phyloP scores from a whole-genome alignment of 2,888 invertebrate genomes.

The Lamellibrachia columna region DNA sequence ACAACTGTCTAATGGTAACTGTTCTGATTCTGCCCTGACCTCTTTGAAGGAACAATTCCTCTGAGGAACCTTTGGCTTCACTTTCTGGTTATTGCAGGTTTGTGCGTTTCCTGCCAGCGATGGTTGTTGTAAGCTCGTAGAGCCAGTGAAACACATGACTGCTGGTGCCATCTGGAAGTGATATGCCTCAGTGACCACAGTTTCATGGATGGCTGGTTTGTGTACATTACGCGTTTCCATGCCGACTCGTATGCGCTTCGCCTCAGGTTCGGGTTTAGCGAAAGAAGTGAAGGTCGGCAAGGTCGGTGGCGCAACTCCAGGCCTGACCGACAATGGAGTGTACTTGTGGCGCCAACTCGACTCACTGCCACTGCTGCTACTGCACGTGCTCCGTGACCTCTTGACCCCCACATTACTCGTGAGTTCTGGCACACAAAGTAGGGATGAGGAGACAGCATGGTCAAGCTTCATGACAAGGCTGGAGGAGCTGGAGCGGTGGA shows the following conservation, averaged over 20 bases:
- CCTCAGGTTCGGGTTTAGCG: not conserved
- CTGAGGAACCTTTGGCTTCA: not conserved
- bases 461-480: conserved; percentile 20
- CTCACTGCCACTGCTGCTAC: conserved; percentile 8
- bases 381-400: not conserved
- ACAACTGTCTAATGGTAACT: not conserved
- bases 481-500: conserved; percentile 25
- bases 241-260: not conserved
- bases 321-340: not conserved
- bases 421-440: not conserved
- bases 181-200: not conserved
- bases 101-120: not conserved
- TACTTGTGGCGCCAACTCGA: not conserved
- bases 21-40: not conserved
- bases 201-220: not conserved
- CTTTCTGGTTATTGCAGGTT: not conserved
- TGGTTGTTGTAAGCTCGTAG: not conserved
- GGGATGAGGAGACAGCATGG: not conserved
- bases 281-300: not conserved
- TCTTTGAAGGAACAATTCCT: not conserved
- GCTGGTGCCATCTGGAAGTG: conserved; percentile 2
- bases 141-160: not conserved
- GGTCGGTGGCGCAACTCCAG: not conserved
- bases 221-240: not conserved
- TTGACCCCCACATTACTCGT: not conserved